Evolutionary conservation across 2,888 invertebrate species (phyloP).

Genomic region (Lithosia quadra): DNA sequence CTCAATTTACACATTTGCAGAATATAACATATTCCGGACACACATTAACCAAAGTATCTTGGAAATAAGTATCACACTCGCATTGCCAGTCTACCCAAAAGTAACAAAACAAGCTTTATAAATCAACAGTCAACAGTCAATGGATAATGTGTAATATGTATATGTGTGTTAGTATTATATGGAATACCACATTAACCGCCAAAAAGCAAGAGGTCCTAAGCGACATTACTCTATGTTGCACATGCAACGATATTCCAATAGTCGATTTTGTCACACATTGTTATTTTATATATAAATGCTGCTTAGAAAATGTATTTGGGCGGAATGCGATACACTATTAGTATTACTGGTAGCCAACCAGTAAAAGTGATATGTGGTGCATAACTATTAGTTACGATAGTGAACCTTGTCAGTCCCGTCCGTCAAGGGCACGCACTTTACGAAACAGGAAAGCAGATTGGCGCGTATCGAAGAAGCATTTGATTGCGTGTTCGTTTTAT

Average conservation of each 20-base stretch:
- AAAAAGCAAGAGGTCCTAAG: too few species aligned
- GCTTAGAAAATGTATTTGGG: slow-evolving; percentile 61
- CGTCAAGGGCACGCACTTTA: slow-evolving; percentile 33
- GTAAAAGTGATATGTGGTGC: slow-evolving; percentile 40
- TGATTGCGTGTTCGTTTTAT: slow-evolving; percentile 2
- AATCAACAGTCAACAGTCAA: too few species aligned
- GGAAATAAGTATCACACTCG: too few species aligned
- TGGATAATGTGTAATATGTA: too few species aligned
- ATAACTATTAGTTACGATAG: slow-evolving; percentile 57
- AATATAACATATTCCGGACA: too few species aligned
- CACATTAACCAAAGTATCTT: too few species aligned
- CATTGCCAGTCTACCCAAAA: too few species aligned
- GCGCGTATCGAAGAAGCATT: slow-evolving; percentile 2
- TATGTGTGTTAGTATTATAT: too few species aligned
- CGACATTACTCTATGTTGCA: too few species aligned
- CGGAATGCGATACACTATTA: slow-evolving; percentile 58
- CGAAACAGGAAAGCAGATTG: slow-evolving; percentile 26
- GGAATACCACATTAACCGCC: too few species aligned
- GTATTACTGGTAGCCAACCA: slow-evolving; percentile 26
- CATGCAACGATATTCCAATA: background rate
- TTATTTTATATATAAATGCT: slow-evolving; percentile 52
- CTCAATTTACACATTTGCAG: too few species aligned
- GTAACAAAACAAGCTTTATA: too few species aligned
- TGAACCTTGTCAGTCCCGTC: slow-evolving; percentile 29
- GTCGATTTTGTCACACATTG: background rate